Base-by-base conservation (phyloP, 2,888 invertebrate species). In the Synanthedon formicaeformis region DNA sequence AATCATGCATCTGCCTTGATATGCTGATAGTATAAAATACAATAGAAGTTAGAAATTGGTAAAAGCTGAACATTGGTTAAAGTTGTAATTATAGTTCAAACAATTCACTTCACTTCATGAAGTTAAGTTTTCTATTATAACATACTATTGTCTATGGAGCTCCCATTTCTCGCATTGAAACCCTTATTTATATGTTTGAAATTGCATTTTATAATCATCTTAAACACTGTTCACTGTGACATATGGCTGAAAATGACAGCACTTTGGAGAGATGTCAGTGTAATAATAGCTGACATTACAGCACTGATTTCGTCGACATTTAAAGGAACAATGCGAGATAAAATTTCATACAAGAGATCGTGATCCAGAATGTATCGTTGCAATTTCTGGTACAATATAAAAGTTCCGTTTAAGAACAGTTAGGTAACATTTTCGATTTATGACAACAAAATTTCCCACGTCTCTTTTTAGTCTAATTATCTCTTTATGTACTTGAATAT, bases 91-190 rank as follows among this genome's bases (percentile, higher is more conserved):
- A n/a, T n/a, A n/a, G n/a, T n/a, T n/a, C n/a, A n/a, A n/a, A n/a
- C n/a, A n/a, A 16, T 16, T 16, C 16, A 1, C 16, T 16, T 23
- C 23, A 23, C 5, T 4, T 23, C 5, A 23, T 23, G 23, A 5
- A 23, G 23, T 23, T 23, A n/a, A n/a, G 23, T 5, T 23, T 23
- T 23, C 23, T 41, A 13, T 41, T 12, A 41, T 73, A 75, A 41
- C 41, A 41, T 41, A 14, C 45, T 45, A 14, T n/a, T 45, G 53
- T 51, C 53, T 13, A 50, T 27, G 48, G 53, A 54, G 45, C 18
- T 49, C 49, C 51, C 50, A 48, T 53, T 50, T 52, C 55, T 56
- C 40, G 49, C 41, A 49, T 51, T 16, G 40, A 50, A 34, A 50
- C 41, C 53, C 11, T 13, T 45, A 53, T 54, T 53, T 56, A 50